A percentile compares a stretch with the other conserved stretches of the same genome.
These are phyloP conservation scores for Drosophila atroscutellata DNA, from an alignment of 2,888 invertebrate genomes.

Conservation along the genomic window DNA sequence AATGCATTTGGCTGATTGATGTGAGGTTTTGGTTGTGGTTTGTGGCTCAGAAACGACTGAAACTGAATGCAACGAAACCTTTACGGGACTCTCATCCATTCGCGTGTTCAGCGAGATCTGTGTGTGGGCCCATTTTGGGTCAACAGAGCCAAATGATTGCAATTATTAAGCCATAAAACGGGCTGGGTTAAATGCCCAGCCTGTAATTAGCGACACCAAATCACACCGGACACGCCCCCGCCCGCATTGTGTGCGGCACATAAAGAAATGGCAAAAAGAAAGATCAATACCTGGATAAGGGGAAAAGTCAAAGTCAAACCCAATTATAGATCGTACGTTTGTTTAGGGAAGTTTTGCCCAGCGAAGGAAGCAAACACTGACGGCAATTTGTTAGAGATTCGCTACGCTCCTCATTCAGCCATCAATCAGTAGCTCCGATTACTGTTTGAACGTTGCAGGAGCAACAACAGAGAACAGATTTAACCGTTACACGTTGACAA, in stretches of 20 bases:
- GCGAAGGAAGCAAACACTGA: constrained; percentile 48
- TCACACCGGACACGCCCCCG: constrained; percentile 70
- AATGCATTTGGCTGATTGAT: constrained; percentile 46
- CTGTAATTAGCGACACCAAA: constrained; percentile 84
- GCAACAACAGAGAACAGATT: constrained; percentile 46
- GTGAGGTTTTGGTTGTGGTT: constrained; percentile 22
- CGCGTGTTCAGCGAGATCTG: constrained; percentile 59
- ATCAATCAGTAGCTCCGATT: constrained; percentile 68
- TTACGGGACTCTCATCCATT: constrained; percentile 9
- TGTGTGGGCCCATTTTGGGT: constrained; percentile 58
- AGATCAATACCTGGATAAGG: constrained; percentile 26
- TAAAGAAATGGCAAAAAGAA: constrained; percentile 30
- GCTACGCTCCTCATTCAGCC: constrained; percentile 57
- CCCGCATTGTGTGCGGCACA: constrained; percentile 63
- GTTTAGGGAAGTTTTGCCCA: constrained; percentile 66
- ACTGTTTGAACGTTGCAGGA: constrained; percentile 45
- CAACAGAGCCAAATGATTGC: constrained; percentile 57
- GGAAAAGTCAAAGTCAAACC: constrained; percentile 34
- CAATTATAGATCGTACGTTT: constrained; percentile 55
- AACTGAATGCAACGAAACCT: constrained; percentile 16
- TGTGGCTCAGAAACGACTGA: constrained; percentile 5
- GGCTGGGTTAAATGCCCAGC: constrained; percentile 68
- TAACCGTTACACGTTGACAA: constrained; percentile 77
- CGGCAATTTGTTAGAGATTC: constrained; percentile 72
- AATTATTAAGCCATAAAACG: constrained; percentile 80